These are phyloP conservation scores for Eumeta japonica DNA, from an alignment of 1,140 invertebrate species.

Conservation along the genomic window DNA sequence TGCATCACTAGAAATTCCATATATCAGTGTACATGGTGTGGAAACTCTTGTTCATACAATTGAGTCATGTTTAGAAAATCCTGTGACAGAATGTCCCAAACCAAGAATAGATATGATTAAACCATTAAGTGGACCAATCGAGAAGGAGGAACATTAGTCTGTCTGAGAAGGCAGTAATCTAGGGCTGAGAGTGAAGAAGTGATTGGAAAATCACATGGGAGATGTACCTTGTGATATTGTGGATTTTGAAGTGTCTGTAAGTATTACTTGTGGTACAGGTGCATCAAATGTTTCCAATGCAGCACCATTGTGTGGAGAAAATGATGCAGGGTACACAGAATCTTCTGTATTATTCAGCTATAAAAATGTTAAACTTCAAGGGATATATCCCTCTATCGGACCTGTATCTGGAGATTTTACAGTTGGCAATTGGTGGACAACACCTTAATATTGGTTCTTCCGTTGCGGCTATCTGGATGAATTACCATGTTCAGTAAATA, in stretches of 20 bases:
- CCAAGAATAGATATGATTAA: constrained; percentile 94
- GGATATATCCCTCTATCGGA: constrained; percentile 81
- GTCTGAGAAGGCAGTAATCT: constrained; percentile 94
- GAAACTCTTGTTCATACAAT: constrained; percentile 79
- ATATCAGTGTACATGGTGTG: constrained; percentile 92
- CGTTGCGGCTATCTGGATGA: constrained; percentile 84
- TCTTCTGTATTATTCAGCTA: constrained; percentile 88
- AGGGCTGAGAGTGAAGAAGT: constrained; percentile 90
- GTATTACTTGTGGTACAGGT: constrained; percentile 85
- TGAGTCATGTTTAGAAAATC: constrained; percentile 72
- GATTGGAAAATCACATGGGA: constrained; percentile 87
- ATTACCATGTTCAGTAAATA: constrained; percentile 83
- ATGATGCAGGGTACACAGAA: constrained; percentile 84
- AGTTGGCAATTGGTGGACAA: constrained; percentile 84
- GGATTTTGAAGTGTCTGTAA: constrained; percentile 88
- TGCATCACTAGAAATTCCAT: constrained; percentile 86
- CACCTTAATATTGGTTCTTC: constrained; percentile 92
- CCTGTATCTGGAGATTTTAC: constrained; percentile 94
- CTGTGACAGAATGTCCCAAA: constrained; percentile 82
- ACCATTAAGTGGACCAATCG: constrained; percentile 90
- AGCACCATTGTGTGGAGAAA: constrained; percentile 83
- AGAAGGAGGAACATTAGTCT: constrained; percentile 93
- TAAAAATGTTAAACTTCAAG: constrained; percentile 78
- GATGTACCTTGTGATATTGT: constrained; percentile 84
- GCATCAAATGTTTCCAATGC: constrained; percentile 71